Evolutionary conservation across 2,113 vertebrate genomes (phyloP).

Genomic region (Oreochromis tanganicae): DNA sequence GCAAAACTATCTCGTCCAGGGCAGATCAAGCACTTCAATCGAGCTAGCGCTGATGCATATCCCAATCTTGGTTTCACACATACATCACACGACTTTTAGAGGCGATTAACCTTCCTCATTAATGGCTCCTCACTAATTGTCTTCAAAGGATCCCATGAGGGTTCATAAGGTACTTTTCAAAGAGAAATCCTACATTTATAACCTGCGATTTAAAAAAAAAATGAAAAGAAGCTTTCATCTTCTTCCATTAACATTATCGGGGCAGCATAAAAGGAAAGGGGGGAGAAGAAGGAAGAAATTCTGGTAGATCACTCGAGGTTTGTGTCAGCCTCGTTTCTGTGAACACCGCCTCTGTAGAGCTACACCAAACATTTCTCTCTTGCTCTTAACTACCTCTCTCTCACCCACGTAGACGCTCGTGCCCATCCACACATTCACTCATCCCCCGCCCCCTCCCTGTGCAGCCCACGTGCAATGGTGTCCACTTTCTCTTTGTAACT

Average conservation of each 20-base stretch:
- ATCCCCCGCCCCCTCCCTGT: neutral
- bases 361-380: neutral
- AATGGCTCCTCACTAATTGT: neutral
- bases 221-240: conserved; percentile 11
- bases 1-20: conserved; percentile 16
- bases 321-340: neutral
- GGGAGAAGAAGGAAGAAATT: neutral
- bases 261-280: neutral
- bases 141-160: neutral
- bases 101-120: conserved; percentile 2
- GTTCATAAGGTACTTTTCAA: neutral
- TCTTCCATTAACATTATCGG: neutral
- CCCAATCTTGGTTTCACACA: neutral
- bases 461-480: conserved; percentile 6
- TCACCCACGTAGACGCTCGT: neutral
- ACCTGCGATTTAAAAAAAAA: neutral
- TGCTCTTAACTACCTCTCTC: neutral
- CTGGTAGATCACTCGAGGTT: neutral
- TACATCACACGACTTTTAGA: conserved; percentile 2
- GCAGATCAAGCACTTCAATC: conserved; percentile 9
- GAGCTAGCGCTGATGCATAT: neutral
- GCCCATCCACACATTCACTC: neutral
- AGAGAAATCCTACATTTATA: neutral
- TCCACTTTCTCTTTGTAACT: neutral
- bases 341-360: neutral